phyloP scores from a whole-genome alignment of 37 sponge, comb jelly and placozoan genomes.

The Chondrilla cf. caribensis region DNA sequence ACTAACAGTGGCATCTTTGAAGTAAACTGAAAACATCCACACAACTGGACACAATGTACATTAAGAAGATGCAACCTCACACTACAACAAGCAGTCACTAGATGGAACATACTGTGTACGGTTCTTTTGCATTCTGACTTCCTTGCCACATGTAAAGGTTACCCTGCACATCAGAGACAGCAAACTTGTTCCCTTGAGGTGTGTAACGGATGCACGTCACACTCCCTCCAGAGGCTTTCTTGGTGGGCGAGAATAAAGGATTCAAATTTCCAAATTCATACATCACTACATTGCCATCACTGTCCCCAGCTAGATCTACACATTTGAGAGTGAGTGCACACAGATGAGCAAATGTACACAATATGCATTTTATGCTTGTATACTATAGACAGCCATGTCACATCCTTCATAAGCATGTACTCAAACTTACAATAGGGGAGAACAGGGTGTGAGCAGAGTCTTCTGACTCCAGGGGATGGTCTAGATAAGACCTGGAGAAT shows the following conservation, averaged over 20 bases:
- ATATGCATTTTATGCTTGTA: too few species aligned
- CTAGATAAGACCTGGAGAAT: slow-evolving; percentile 58
- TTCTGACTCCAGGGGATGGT: slow-evolving; percentile 40
- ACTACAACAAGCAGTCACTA: too few species aligned
- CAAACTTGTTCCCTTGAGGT: slow-evolving; percentile 92
- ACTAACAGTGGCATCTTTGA: too few species aligned
- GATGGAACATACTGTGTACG: too few species aligned
- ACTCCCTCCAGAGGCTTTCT: slow-evolving; percentile 37
- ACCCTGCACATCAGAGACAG: slow-evolving; percentile 68
- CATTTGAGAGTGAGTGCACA: too few species aligned
- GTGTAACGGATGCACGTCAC: slow-evolving; percentile 80
- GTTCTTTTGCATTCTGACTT: slow-evolving; percentile 25
- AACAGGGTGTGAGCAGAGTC: slow-evolving; percentile 76
- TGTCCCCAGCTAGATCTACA: slow-evolving; percentile 77
- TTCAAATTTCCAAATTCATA: slow-evolving; percentile 77
- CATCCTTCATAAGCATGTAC: too few species aligned
- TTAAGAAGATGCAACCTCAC: too few species aligned
- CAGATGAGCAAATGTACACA: too few species aligned
- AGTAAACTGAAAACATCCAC: too few species aligned
- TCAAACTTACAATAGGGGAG: slow-evolving; percentile 83
- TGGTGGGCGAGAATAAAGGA: slow-evolving; percentile 40
- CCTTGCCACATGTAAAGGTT: slow-evolving; percentile 78
- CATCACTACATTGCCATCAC: slow-evolving; percentile 73
- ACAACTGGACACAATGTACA: too few species aligned
- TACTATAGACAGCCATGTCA: too few species aligned